Evolutionary conservation across 2,797 vertebrate genomes (phyloP), one percentile per base, ranked within the genome.

Genomic region (Hipposideros larvatus): DNA sequence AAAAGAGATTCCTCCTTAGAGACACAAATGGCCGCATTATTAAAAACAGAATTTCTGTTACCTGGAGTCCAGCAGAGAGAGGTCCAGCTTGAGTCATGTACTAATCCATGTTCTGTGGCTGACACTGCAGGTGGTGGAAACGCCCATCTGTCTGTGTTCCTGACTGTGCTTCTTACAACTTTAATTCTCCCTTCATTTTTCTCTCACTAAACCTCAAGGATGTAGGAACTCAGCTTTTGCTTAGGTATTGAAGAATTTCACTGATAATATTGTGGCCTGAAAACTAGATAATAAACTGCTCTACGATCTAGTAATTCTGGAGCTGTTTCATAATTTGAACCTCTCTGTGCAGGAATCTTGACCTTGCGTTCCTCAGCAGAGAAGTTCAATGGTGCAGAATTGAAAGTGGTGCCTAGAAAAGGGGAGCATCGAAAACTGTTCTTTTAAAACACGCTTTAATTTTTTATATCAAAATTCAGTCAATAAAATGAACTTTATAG

Each of bases 41-140:
- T 95, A 43, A 94, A 91, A 96, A 84, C 31, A 51, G 26, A 22
- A 61, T 94, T 96, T 96, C 80, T 85, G 11, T 91, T 91, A 48
- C 41, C 59, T 88, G 2, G n/a, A 53, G 10, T 73, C 59, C 91
- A 57, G 48, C n/a, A 80, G 95, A 88, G 77, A 92, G 48, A 96
- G 95, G 80, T 51, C 65, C 53, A 71, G 11, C 77, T 68, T 75
- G 91, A 66, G 65, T 88, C 70, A 48, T 61, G 21, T 74, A 34
- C 80, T 41, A 80, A 59, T 92, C 53, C 74, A 70, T 43, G 63
- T 83, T 70, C 46, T 78, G 34, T 82, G 66, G 71, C 80, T 90
- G 16, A 95, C 46, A 65, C 89, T 55, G 46, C 84, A 89, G 79
- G 71, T 91, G 83, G 86, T 90, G 57, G 68, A 87, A 46, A 41